Conservation (phyloP, 2,113 vertebrate species). For the Oophaga pumilio region DNA sequence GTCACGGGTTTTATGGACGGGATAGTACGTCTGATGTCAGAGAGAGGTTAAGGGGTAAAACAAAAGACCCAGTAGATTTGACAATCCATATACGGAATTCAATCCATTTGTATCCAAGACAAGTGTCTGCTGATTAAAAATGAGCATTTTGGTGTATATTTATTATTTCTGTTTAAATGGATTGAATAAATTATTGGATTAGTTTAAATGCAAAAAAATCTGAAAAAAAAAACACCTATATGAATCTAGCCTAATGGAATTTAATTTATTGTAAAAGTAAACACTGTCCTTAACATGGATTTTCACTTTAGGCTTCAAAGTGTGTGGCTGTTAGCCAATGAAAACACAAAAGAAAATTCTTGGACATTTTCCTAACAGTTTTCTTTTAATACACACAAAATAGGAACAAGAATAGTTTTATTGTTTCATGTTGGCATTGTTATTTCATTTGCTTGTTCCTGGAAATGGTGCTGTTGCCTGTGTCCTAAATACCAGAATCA, state of each 20-base stretch:
- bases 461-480: constrained; percentile 1
- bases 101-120: no score
- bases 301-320: constrained; percentile 14
- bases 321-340: neutral
- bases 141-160: no score
- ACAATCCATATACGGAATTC: no score
- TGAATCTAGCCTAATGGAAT: neutral
- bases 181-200: no score
- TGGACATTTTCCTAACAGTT: neutral
- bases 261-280: neutral
- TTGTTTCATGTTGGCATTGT: constrained; percentile 10
- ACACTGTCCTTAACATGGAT: constrained; percentile 12
- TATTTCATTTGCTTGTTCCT: constrained; percentile 37
- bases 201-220: neutral
- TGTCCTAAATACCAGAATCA: neutral
- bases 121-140: no score
- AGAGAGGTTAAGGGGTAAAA: no score
- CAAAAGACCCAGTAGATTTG: no score
- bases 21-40: no score
- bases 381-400: constrained; percentile 25
- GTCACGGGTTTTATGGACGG: no score
- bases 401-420: neutral
- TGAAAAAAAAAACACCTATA: neutral
- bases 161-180: no score
- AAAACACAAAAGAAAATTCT: constrained; percentile 10